Percentiles rank a stretch among this genome's conserved stretches.
Conservation (phyloP, 2,888 invertebrate genomes). For the Phania funesta region DNA sequence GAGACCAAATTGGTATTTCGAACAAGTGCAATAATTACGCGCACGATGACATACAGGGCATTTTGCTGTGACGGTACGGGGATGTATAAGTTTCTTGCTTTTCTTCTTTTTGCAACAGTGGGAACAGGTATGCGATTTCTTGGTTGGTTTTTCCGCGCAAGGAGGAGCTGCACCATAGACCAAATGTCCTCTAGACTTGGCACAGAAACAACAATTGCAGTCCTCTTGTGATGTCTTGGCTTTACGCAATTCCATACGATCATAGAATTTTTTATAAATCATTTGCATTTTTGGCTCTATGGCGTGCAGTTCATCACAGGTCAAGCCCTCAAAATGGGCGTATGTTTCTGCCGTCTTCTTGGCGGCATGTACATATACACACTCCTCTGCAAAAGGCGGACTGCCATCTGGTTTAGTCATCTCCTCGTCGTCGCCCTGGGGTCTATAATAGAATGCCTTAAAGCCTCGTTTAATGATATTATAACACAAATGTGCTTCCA, state of each 20-base stretch:
- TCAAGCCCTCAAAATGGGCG: constrained; percentile 75
- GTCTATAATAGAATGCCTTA: constrained; percentile 77
- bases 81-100: constrained; percentile 70
- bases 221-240: constrained; percentile 73
- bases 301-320: constrained; percentile 74
- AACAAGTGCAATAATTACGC: constrained; percentile 73
- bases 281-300: constrained; percentile 75
- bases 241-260: constrained; percentile 75
- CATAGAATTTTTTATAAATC: constrained; percentile 76
- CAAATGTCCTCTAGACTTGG: constrained; percentile 75
- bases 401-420: constrained; percentile 68
- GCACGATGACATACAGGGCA: constrained; percentile 76
- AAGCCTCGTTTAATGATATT: constrained; percentile 77
- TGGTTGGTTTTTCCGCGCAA: constrained; percentile 60
- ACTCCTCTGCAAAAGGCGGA: constrained; percentile 74
- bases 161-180: constrained; percentile 73
- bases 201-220: constrained; percentile 77
- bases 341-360: constrained; percentile 75
- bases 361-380: constrained; percentile 78
- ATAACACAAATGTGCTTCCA: constrained; percentile 78
- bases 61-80: constrained; percentile 69
- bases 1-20: constrained; percentile 74
- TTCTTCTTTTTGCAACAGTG: constrained; percentile 74
- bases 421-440: constrained; percentile 61
- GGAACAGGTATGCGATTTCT: constrained; percentile 72